These are phyloP conservation scores for Sorex fumeus DNA, from an alignment of 2,113 vertebrate species.

Conservation along the genomic window DNA sequence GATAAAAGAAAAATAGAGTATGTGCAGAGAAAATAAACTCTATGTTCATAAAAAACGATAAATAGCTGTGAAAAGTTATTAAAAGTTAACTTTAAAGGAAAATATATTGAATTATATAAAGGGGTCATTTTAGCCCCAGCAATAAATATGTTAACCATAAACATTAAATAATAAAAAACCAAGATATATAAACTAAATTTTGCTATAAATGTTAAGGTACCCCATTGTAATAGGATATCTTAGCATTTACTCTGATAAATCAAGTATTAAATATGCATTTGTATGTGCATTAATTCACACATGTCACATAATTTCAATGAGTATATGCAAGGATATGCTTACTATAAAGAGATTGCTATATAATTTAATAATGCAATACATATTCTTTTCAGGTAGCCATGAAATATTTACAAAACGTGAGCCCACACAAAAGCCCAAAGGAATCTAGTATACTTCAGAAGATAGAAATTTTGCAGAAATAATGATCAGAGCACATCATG, in stretches of 20 bases:
- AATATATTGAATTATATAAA: background rate
- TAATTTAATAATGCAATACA: constrained; percentile 21
- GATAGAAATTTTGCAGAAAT: background rate
- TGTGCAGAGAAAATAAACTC: constrained; percentile 49
- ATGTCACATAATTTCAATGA: constrained; percentile 4
- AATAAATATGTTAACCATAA: background rate
- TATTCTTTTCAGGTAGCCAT: background rate
- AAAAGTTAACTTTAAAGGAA: constrained; percentile 29
- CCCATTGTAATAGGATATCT: background rate
- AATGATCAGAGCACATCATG: background rate
- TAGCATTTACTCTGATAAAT: background rate
- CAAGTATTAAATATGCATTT: background rate
- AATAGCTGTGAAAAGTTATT: constrained; percentile 1
- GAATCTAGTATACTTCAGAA: background rate
- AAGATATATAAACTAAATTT: background rate
- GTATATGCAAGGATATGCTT: background rate
- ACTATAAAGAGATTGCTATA: background rate
- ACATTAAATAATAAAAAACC: background rate
- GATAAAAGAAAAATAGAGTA: constrained; percentile 18
- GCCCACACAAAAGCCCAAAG: background rate
- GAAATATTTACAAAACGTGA: background rate
- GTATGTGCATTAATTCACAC: background rate
- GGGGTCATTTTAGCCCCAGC: background rate
- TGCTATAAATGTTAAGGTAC: background rate
- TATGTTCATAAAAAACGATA: background rate